Evolutionary conservation across 1,140 invertebrate genomes (phyloP).

Genomic region (Orchesella cincta): DNA sequence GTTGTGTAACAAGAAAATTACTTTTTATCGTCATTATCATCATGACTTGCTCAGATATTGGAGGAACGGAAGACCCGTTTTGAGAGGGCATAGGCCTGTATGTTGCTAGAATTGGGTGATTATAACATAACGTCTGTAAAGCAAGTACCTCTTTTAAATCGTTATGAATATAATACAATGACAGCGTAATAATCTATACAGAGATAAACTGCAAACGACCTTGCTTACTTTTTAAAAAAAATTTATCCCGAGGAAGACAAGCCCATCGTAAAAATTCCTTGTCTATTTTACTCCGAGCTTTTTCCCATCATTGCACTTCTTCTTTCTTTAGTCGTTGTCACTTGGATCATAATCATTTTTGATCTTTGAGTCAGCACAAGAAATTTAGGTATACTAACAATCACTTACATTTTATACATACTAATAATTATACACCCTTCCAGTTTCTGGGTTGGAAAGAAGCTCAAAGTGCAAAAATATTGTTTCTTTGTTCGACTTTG

Average conservation of each 20-base stretch:
- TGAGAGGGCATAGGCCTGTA: no score
- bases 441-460: no score
- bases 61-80: not conserved
- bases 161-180: no score
- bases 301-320: constrained; percentile 31
- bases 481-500: no score
- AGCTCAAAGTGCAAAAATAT: no score
- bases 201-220: not conserved
- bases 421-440: no score
- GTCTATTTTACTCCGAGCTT: constrained; percentile 34
- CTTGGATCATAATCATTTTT: constrained; percentile 38
- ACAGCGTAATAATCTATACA: not conserved
- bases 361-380: constrained; percentile 33
- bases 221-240: no score
- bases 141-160: no score
- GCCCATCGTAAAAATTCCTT: constrained; percentile 28
- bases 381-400: no score
- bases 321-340: constrained; percentile 29
- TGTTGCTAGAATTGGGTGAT: not conserved
- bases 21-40: not conserved
- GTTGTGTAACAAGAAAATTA: not conserved
- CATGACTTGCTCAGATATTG: not conserved
- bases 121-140: not conserved
- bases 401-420: no score
- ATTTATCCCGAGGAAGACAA: no score